Conservation (phyloP, 2,888 invertebrate genomes). For the Callyntrura sp. region DNA sequence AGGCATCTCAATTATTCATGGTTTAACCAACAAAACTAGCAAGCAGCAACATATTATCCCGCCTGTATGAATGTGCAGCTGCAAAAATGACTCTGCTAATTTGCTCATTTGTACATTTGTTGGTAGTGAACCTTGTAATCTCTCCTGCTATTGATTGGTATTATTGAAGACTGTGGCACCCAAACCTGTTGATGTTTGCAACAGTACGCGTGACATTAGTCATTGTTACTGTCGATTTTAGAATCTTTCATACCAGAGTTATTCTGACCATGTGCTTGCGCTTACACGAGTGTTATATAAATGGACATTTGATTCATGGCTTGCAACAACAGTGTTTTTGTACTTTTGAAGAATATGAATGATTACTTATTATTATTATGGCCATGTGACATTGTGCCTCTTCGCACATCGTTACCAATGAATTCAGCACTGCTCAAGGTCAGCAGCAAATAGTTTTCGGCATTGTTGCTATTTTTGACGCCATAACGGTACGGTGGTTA, state of each 20-base stretch:
- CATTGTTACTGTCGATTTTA: too few species aligned
- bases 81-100: slow-evolving; percentile 10
- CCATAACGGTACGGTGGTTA: not conserved
- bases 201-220: not conserved
- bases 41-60: not conserved
- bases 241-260: not conserved
- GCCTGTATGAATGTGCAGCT: not conserved
- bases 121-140: slow-evolving; percentile 23
- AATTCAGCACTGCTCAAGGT: slow-evolving; percentile 15
- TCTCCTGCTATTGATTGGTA: slow-evolving; percentile 23
- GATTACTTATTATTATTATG: not conserved
- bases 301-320: not conserved
- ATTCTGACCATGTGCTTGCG: slow-evolving; percentile 3
- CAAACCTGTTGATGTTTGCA: not conserved
- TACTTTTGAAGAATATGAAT: not conserved
- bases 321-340: not conserved
- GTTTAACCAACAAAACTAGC: not conserved
- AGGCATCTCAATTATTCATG: not conserved
- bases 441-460: not conserved
- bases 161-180: slow-evolving; percentile 5
- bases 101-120: not conserved
- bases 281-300: not conserved
- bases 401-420: slow-evolving; percentile 38
- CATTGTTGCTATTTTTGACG: not conserved
- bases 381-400: slow-evolving; percentile 18